phyloP scores from a whole-genome alignment of 2,888 invertebrate genomes.

The Tholera decimalis region DNA sequence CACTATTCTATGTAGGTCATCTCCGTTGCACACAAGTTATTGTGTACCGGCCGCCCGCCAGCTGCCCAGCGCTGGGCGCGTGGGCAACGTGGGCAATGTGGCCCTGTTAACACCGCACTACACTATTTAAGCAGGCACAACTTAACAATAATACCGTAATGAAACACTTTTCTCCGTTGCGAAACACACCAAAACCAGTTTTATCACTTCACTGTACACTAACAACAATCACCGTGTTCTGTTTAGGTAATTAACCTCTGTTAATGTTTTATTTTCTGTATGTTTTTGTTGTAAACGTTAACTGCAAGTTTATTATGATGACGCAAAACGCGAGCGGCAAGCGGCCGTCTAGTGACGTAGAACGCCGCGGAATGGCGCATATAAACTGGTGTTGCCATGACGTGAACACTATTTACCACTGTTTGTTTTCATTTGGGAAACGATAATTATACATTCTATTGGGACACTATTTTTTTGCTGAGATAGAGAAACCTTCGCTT shows the following conservation, averaged over 20 bases:
- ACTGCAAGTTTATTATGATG: constrained; percentile 77
- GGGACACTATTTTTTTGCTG: too few relatives aligned
- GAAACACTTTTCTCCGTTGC: constrained; percentile 49
- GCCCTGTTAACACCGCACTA: not conserved
- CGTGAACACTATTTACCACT: constrained; percentile 26
- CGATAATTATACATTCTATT: not conserved
- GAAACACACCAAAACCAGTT: constrained; percentile 38
- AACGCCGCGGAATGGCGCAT: constrained; percentile 84
- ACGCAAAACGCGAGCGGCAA: constrained; percentile 67
- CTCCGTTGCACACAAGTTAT: constrained; percentile 53
- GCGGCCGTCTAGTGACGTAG: constrained; percentile 61
- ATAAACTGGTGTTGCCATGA: constrained; percentile 74
- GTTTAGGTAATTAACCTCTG: constrained; percentile 16
- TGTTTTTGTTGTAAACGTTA: constrained; percentile 57
- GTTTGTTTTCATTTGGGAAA: not conserved
- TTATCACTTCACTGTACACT: constrained; percentile 20
- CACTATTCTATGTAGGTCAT: constrained; percentile 62
- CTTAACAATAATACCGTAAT: constrained; percentile 46
- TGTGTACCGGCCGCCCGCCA: constrained; percentile 5
- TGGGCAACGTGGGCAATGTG: constrained; percentile 21
- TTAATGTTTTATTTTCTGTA: constrained; percentile 37
- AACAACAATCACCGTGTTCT: constrained; percentile 12
- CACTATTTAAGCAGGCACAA: constrained; percentile 45
- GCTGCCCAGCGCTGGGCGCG: constrained; percentile 14
- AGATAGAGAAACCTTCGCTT: too few relatives aligned